A percentile compares a stretch with the other conserved stretches of the same genome.
phyloP scores from a whole-genome alignment of 2,797 vertebrate genomes.

The Falco peregrinus region DNA sequence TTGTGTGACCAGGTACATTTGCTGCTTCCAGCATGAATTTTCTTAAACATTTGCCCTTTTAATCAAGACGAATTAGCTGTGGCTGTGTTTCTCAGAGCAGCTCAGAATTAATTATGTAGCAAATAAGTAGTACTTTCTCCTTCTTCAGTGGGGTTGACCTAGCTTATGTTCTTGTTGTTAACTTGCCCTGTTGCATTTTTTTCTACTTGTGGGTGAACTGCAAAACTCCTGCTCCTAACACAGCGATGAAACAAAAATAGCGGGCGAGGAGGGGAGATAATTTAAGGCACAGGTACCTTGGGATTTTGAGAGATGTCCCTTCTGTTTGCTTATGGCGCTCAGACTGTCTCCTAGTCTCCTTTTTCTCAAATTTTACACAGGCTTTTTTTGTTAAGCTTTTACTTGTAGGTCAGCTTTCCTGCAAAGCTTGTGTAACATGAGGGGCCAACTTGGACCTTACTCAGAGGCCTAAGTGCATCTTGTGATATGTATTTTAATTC shows the following conservation, averaged over 20 bases:
- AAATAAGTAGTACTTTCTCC: background rate
- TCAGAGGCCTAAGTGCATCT: background rate
- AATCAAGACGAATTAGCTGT: background rate
- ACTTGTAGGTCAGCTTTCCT: conserved; percentile 5
- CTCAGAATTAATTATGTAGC: background rate
- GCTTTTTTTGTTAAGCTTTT: background rate
- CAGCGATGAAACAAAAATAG: background rate
- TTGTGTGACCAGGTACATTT: background rate
- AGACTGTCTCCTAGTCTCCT: background rate
- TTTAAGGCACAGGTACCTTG: background rate
- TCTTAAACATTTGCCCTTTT: background rate
- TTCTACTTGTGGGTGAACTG: background rate
- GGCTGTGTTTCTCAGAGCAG: background rate
- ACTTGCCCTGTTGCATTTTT: background rate
- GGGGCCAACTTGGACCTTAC: background rate
- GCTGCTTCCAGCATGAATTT: background rate
- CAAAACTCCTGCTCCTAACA: background rate
- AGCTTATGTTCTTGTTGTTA: background rate
- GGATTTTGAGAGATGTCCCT: background rate
- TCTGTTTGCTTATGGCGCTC: background rate
- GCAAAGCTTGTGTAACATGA: background rate
- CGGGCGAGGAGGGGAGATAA: background rate
- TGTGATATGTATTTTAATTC: background rate
- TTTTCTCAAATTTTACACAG: background rate
- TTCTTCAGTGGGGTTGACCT: background rate